Evolutionary conservation across 2,797 vertebrate species (phyloP).

Genomic region (Momotus momota): DNA sequence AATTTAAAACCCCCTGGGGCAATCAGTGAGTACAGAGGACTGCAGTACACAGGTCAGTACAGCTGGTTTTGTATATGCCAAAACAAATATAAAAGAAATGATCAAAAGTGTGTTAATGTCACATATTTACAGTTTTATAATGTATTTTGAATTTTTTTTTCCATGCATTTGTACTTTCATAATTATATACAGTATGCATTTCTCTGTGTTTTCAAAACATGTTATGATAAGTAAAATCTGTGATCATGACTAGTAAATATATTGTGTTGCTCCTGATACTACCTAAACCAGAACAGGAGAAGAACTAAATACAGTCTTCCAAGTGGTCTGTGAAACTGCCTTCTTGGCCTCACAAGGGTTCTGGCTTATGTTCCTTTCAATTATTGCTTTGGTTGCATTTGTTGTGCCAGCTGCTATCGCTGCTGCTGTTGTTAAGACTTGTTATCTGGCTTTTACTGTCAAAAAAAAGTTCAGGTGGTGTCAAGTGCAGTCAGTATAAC

Average conservation of each 20-base stretch:
- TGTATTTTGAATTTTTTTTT: neutral
- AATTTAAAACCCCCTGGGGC: constrained; percentile 98
- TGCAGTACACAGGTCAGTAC: constrained; percentile 95
- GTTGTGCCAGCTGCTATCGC: neutral
- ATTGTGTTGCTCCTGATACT: neutral
- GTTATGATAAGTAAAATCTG: neutral
- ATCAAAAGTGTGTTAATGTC: neutral
- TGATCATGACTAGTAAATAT: neutral
- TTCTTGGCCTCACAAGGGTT: neutral
- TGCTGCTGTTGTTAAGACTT: constrained; percentile 39
- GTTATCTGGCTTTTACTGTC: constrained; percentile 3
- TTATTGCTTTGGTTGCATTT: neutral
- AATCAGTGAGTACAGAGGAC: constrained; percentile 97
- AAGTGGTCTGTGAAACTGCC: neutral
- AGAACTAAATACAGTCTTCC: neutral
- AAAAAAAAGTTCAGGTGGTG: neutral
- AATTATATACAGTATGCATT: neutral
- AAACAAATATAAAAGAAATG: neutral
- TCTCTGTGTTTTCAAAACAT: neutral
- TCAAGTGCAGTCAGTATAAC: neutral
- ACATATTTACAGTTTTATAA: neutral
- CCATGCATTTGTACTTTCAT: neutral
- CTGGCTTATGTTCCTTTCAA: constrained; percentile 12
- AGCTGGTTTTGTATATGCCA: neutral
- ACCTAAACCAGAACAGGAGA: neutral